These are phyloP conservation scores for Vidua chalybeata DNA, from an alignment of 2,113 vertebrate genomes.

Conservation along the genomic window DNA sequence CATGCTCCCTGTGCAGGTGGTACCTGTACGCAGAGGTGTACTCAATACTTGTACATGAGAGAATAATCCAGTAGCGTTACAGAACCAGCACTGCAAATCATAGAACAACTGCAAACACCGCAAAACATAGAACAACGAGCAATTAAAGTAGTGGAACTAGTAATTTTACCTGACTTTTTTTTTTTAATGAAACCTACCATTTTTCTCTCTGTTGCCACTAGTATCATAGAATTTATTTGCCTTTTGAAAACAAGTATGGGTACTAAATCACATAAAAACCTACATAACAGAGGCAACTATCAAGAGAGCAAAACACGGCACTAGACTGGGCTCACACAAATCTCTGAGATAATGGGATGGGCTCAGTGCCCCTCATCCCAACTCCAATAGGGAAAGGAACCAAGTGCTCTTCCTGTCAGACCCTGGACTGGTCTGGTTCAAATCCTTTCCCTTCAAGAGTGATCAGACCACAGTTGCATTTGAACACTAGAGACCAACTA, in stretches of 20 bases:
- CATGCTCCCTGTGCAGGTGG: neutral
- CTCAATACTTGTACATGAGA: neutral
- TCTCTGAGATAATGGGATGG: fast-evolving
- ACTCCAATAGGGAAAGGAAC: neutral
- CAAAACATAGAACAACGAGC: neutral
- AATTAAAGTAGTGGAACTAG: neutral
- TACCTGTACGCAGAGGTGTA: neutral
- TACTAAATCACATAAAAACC: neutral
- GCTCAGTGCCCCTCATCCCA: neutral
- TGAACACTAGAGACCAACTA: neutral
- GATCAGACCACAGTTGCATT: neutral
- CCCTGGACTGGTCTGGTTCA: neutral
- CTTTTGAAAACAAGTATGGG: neutral
- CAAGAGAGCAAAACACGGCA: neutral
- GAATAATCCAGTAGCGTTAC: neutral
- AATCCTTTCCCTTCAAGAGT: neutral
- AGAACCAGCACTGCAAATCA: neutral
- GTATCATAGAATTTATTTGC: neutral
- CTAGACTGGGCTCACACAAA: neutral
- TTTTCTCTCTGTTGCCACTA: neutral
- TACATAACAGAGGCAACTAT: neutral
- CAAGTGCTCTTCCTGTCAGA: neutral
- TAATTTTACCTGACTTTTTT: neutral
- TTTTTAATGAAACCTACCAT: neutral
- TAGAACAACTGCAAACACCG: neutral